Conservation (phyloP, 2,888 invertebrate species). For the Dryobotodes eremita region DNA sequence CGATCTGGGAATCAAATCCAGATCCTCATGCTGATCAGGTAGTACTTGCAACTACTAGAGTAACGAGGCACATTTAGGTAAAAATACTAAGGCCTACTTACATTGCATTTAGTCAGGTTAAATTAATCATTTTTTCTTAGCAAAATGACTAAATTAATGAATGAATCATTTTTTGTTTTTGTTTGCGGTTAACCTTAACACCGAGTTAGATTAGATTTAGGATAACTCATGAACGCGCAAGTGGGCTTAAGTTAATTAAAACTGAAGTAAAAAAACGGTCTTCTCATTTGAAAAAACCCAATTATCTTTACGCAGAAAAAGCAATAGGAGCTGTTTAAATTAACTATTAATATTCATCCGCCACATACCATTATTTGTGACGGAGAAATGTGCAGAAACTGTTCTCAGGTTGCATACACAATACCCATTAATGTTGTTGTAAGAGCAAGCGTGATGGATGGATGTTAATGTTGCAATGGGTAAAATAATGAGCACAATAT, state of each 20-base stretch:
- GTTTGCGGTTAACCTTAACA: too few species aligned
- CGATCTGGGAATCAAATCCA: not conserved
- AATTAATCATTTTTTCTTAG: too few species aligned
- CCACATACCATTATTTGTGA: conserved; percentile 29
- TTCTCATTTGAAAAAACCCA: not conserved
- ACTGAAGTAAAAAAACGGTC: not conserved
- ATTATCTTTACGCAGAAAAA: not conserved
- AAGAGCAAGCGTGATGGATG: conserved; percentile 31
- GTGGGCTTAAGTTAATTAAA: not conserved
- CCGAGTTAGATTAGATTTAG: too few species aligned
- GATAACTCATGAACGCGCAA: too few species aligned
- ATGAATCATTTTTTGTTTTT: too few species aligned
- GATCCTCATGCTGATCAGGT: not conserved
- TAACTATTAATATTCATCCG: conserved; percentile 25
- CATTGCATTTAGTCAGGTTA: too few species aligned
- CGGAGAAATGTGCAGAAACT: conserved; percentile 39
- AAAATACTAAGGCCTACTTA: not conserved
- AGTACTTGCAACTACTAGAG: not conserved
- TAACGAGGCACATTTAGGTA: not conserved
- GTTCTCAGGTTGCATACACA: conserved; percentile 37
- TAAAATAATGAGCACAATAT: conserved; percentile 5
- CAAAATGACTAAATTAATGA: too few species aligned
- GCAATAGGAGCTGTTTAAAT: not conserved
- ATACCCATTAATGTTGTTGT: conserved; percentile 15
- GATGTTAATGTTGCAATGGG: conserved; percentile 18